Evolutionary conservation across 2,888 invertebrate species (phyloP), one percentile per base, ranked within the genome.

Genomic region (Clostera curtula): DNA sequence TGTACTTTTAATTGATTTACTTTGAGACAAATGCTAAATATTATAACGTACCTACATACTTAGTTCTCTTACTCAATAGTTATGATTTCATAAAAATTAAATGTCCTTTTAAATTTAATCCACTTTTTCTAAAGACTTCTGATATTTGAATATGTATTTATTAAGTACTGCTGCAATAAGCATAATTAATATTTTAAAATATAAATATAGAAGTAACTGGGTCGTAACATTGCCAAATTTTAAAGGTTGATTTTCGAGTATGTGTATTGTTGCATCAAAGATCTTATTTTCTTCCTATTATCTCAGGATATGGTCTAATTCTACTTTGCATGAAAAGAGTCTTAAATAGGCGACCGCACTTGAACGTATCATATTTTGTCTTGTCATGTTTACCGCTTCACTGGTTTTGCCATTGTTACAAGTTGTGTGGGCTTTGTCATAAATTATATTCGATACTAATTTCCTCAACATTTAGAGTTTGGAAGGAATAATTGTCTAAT

Each of bases 191-290:
- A n/a, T n/a, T n/a, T n/a, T n/a, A n/a, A n/a, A n/a, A n/a, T n/a
- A n/a, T n/a, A n/a, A n/a, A 23, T 40, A 26, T 24, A 36, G 33
- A 32, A 43, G 34, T 31, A 42, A n/a, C n/a, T n/a, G n/a, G 38
- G 27, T 36, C 22, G 22, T 43, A 43, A 50, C 36, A 44, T 50
- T 41, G 49, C 43, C 45, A 53, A n/a, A 53, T 51, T 44, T 46
- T 38, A 52, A 49, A 52, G 49, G 48, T 49, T 40, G 31, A n/a
- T n/a, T n/a, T n/a, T 40, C 41, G 42, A 35, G 44, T 34, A 32
- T n/a, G n/a, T n/a, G 49, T 55, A 50, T 61, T 61, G 60, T 63
- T 61, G 50, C 46, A 40, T 52, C 40, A 47, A 61, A 63, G 47
- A 43, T 43, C 40, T 49, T 64, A 37, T 38, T 41, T 49, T 39